Base-by-base conservation (phyloP, 1,140 invertebrate genomes). In the Zaprionus inermis region DNA sequence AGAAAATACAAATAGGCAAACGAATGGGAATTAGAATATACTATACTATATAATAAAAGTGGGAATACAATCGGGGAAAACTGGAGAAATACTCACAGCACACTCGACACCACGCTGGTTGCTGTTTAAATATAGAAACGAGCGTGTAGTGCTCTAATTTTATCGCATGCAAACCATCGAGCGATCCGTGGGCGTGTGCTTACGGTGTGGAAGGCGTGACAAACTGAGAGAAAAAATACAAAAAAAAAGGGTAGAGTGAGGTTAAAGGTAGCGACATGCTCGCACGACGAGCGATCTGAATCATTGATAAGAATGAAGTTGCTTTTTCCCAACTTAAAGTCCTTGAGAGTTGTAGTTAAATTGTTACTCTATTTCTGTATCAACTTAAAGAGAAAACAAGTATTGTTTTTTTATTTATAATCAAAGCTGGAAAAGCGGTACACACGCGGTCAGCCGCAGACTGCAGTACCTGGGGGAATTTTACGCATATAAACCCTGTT, bases 101-200 rank as follows among this genome's bases (percentile, higher is more conserved):
- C 67, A 36, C 68, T 85, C 36, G 55, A 67, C 38, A 44, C 32
- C 49, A n/a, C n/a, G 51, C 61, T 63, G 3, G 24, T 46, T 76
- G 38, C 24, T 72, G 56, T 68, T 78, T 81, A 75, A 76, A 76
- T 76, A 69, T 77, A 73, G 66, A 22, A n/a, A 1, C 44, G 18
- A 22, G 22, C 70, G 41, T 52, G 24, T 28, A 28, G 3, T 67
- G 83, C 73, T 83, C 83, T 67, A 88, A 76, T 79, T 79, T 73
- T 89, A 79, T 75, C 76, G 63, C 84, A 86, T 89, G 83, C 84
- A 74, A 88, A 56, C 59, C 80, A 88, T 88, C 83, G 61, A 55
- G 51, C 57, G 68, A 65, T 52, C 49, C 55, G 49, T 55, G 38
- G 54, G 73, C 58, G 64, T 79, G 56, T 69, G 72, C 59, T 66